These are phyloP conservation scores for Lontra canadensis DNA, from an alignment of 2,113 vertebrate species.

Conservation along the genomic window DNA sequence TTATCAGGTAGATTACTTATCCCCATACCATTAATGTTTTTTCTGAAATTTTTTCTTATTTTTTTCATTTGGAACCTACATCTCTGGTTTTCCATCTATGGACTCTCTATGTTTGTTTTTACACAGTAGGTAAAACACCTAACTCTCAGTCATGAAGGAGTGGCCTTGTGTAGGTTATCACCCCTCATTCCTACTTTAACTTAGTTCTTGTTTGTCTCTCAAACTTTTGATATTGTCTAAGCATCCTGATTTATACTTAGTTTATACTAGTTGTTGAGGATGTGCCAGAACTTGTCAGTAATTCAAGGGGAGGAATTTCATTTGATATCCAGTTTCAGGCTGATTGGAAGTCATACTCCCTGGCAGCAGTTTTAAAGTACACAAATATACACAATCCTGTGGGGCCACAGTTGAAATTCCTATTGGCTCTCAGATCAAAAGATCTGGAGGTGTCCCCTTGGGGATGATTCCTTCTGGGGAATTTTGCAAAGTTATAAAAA, in stretches of 20 bases:
- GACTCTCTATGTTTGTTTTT: not conserved
- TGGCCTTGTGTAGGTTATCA: not conserved
- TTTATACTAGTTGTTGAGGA: not conserved
- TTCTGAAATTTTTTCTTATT: not conserved
- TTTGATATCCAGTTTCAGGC: not conserved
- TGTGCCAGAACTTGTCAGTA: not conserved
- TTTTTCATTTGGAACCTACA: not conserved
- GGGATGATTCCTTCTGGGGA: not conserved
- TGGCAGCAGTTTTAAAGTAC: not conserved
- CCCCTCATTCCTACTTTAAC: not conserved
- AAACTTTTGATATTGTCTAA: not conserved
- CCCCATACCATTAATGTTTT: not conserved
- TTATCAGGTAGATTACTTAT: not conserved
- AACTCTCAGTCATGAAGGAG: not conserved
- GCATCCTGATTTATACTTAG: not conserved
- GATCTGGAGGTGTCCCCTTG: not conserved
- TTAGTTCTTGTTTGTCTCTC: not conserved
- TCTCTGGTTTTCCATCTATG: not conserved
- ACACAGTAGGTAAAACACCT: not conserved
- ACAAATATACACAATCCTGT: not conserved
- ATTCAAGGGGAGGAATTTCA: not conserved
- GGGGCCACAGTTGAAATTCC: not conserved
- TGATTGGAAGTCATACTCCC: not conserved
- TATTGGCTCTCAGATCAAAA: not conserved
- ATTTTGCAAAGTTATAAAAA: not conserved